phyloP scores from a whole-genome alignment of 1,140 invertebrate genomes.

The Chlorops oryzae region DNA sequence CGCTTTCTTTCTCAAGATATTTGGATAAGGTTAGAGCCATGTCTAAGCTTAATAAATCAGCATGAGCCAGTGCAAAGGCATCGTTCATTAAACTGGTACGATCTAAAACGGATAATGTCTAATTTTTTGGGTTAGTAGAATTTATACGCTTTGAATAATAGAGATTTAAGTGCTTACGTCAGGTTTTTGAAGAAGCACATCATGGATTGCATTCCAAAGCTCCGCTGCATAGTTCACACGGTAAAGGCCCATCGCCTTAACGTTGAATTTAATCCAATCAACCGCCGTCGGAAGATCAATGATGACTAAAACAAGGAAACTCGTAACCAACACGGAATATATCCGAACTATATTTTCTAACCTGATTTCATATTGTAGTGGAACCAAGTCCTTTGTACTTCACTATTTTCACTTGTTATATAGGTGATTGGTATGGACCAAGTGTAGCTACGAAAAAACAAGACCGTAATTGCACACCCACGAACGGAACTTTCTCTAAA shows the following conservation, averaged over 20 bases:
- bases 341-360: too few relatives aligned
- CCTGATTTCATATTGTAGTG: too few relatives aligned
- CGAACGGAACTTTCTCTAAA: too few relatives aligned
- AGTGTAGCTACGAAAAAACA: too few relatives aligned
- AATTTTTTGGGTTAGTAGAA: too few relatives aligned
- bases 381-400: too few relatives aligned
- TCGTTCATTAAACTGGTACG: constrained; percentile 77
- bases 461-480: too few relatives aligned
- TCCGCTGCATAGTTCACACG: constrained; percentile 67
- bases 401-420: too few relatives aligned
- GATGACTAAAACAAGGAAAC: constrained; percentile 15
- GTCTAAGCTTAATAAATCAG: constrained; percentile 56
- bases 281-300: constrained; percentile 22
- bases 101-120: constrained; percentile 59
- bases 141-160: too few relatives aligned
- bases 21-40: constrained; percentile 58
- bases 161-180: not conserved
- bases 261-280: constrained; percentile 76
- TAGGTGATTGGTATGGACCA: too few relatives aligned
- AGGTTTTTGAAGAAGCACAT: constrained; percentile 45
- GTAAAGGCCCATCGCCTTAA: constrained; percentile 75
- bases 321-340: too few relatives aligned
- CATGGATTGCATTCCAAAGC: constrained; percentile 59
- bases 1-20: constrained; percentile 59
- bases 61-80: constrained; percentile 69